Base-by-base conservation (phyloP, 2,113 vertebrate species). In the Corvus hawaiiensis region DNA sequence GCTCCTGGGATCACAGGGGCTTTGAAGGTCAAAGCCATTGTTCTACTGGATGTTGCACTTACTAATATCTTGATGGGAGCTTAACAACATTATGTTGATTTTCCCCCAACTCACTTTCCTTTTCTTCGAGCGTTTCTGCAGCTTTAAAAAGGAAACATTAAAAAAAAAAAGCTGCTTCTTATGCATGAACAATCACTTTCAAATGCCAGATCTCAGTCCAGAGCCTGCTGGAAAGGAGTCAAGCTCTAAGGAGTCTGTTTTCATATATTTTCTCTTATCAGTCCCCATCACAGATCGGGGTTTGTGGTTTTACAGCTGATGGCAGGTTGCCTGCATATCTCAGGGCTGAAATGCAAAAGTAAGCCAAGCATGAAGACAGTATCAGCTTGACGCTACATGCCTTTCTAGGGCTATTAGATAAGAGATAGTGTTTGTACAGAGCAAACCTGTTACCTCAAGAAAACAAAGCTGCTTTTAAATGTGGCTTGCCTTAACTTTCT, bases 251-350 rank as follows among this genome's bases (percentile, higher is more conserved):
- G 95, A 97, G 84, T 92, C 79, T 97, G 96, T 96, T 96, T 94
- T 96, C 83, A 44, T 96, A 82, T 94, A 95, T 97, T 96, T 96
- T 93, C 66, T 88, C 82, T 94, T 94, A 97, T 97, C 95, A 84
- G 89, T 95, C 46, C 88, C 55, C 93, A 97, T 96, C 96, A 87
- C 62, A 94, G 95, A 94, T 96, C 10, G 7, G 84, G 94, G 91
- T 93, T 97, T 97, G 94, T 95, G 80, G 96, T 95, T 97, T 96
- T 97, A 96, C 97, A 95, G 93, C 95, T 96, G 78, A 95, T 96
- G 95, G 95, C 95, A 96, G 44, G 84, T 96, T 97, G 96, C 95
- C 97, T 94, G 91, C 93, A 93, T 97, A 95, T 97, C 92, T 96
- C 93, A 89, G 85, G 76, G 72, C 78, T 97, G 96, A 97, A 96